Conservation (phyloP, 1,140 invertebrate species). For the Pygmarrhopalites habei region DNA sequence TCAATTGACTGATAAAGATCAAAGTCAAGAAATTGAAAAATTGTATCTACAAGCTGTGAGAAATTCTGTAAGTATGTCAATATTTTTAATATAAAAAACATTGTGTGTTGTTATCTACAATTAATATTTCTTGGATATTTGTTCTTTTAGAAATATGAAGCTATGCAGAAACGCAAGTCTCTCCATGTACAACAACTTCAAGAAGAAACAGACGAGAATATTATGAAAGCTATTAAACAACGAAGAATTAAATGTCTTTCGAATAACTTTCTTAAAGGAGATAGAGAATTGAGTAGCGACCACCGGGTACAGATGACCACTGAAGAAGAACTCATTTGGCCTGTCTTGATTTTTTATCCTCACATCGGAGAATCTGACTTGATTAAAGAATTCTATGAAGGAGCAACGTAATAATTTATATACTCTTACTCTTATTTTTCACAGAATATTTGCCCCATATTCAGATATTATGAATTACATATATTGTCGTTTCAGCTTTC, state of each 20-base stretch:
- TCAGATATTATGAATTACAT: too few relatives aligned
- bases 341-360: constrained; percentile 32
- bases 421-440: constrained; percentile 43
- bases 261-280: constrained; percentile 15
- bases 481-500: constrained; percentile 61
- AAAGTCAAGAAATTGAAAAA: constrained; percentile 18
- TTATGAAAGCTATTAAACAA: constrained; percentile 14
- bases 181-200: neutral
- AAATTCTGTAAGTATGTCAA: constrained; percentile 10
- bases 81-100: neutral
- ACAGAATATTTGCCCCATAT: too few relatives aligned
- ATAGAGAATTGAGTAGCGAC: constrained; percentile 5
- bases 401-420: constrained; percentile 56
- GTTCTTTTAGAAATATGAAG: constrained; percentile 11
- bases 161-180: constrained; percentile 3
- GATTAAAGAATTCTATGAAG: constrained; percentile 55
- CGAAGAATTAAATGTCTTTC: constrained; percentile 19
- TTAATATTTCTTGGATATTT: neutral
- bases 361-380: constrained; percentile 31
- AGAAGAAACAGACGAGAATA: constrained; percentile 2
- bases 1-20: constrained; percentile 27
- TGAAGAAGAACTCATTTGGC: constrained; percentile 24
- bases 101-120: neutral
- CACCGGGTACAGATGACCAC: constrained; percentile 13
- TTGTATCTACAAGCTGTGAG: constrained; percentile 13